phyloP scores from a whole-genome alignment of 1,140 invertebrate genomes.

The Drosophila bocki region DNA sequence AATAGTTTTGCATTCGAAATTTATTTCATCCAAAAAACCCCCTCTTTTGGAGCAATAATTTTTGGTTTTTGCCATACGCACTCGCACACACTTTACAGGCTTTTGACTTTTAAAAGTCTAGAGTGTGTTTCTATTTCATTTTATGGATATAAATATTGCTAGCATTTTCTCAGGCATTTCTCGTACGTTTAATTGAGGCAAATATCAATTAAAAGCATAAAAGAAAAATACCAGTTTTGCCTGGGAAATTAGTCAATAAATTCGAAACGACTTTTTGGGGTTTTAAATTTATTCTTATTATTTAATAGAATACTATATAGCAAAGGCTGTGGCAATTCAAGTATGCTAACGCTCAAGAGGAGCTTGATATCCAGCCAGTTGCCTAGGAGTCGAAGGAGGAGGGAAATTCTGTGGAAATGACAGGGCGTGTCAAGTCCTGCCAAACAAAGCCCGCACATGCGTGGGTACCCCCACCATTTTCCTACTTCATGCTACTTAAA shows the following conservation, averaged over 20 bases:
- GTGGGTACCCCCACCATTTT: constrained; percentile 14
- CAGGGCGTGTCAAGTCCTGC: constrained; percentile 65
- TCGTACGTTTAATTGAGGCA: constrained; percentile 45
- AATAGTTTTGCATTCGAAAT: constrained; percentile 74
- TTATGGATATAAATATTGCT: constrained; percentile 37
- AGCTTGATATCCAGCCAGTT: constrained; percentile 20
- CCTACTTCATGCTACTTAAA: constrained; percentile 66
- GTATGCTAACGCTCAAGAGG: constrained; percentile 8
- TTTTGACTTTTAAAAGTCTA: constrained; percentile 44
- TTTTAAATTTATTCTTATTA: constrained; percentile 30
- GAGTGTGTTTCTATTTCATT: constrained; percentile 44
- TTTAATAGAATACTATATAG: constrained; percentile 27
- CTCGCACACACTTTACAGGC: constrained; percentile 43
- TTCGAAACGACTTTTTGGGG: constrained; percentile 20
- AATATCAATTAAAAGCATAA: constrained; percentile 34
- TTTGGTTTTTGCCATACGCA: constrained; percentile 44
- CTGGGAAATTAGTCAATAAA: constrained; percentile 28
- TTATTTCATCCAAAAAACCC: constrained; percentile 53
- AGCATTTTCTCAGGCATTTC: constrained; percentile 32
- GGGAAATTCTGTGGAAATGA: constrained; percentile 60
- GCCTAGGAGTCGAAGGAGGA: background rate
- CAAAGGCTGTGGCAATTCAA: constrained; percentile 24
- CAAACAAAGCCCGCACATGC: constrained; percentile 54
- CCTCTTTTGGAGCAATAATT: constrained; percentile 57
- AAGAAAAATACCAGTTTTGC: background rate